These are phyloP conservation scores for Neodiprion fabricii DNA, from an alignment of 1,140 invertebrate species.

Conservation along the genomic window DNA sequence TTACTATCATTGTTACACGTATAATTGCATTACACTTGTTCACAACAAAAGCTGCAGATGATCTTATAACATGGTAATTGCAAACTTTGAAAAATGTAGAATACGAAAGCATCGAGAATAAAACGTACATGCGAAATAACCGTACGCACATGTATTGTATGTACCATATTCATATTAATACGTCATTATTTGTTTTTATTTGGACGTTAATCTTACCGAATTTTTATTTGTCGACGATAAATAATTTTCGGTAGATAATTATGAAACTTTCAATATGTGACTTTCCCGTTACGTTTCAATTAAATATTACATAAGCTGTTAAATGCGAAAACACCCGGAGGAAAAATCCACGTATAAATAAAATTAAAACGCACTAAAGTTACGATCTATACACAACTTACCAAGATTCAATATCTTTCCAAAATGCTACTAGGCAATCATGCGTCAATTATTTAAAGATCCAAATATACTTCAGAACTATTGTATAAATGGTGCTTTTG, in stretches of 20 bases:
- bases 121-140: background rate
- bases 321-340: background rate
- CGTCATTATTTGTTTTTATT: too few relatives aligned
- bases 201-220: too few relatives aligned
- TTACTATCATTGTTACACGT: background rate
- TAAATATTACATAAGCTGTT: slow-evolving; percentile 12
- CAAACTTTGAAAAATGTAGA: background rate
- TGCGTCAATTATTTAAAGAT: too few relatives aligned
- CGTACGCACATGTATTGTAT: background rate
- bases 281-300: background rate
- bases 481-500: background rate
- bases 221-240: too few relatives aligned
- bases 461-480: too few relatives aligned
- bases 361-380: too few relatives aligned
- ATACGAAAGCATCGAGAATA: background rate
- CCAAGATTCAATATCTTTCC: too few relatives aligned
- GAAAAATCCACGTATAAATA: too few relatives aligned
- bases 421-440: background rate
- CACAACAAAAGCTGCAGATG: background rate
- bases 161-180: too few relatives aligned
- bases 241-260: too few relatives aligned
- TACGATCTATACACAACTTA: too few relatives aligned
- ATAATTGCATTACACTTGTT: background rate
- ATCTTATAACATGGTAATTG: background rate
- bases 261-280: too few relatives aligned